Percentiles rank a stretch among this genome's conserved stretches.
Evolutionary conservation across 1,140 invertebrate species (phyloP).

Genomic region (Zaprionus nigranus): DNA sequence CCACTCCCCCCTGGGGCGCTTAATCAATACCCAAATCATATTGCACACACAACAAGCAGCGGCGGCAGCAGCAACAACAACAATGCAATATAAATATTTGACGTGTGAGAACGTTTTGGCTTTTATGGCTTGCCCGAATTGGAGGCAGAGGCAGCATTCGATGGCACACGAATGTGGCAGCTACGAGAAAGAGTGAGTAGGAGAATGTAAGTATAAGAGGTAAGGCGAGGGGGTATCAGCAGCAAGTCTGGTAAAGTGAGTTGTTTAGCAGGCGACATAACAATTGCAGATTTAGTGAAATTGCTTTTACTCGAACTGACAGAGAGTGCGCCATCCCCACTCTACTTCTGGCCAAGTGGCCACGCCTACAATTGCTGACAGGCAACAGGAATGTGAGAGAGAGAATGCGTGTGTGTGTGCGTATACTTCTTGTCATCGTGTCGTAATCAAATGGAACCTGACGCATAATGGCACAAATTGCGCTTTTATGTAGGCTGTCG

Average conservation of each 20-base stretch:
- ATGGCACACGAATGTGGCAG: constrained; percentile 8
- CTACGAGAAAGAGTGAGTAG: not conserved
- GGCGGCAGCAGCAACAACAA: constrained; percentile 13
- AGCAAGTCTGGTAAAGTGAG: constrained; percentile 55
- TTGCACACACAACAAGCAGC: constrained; percentile 26
- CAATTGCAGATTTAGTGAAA: constrained; percentile 83
- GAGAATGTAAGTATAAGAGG: no score
- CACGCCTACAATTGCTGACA: constrained; percentile 20
- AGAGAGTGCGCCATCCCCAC: not conserved
- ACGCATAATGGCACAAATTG: constrained; percentile 79
- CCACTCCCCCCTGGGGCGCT: constrained; percentile 47
- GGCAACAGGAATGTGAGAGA: constrained; percentile 37
- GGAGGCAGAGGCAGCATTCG: constrained; percentile 11
- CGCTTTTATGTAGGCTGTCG: constrained; percentile 80
- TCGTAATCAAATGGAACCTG: constrained; percentile 81
- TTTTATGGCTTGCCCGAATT: constrained; percentile 53
- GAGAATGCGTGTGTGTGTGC: constrained; percentile 6
- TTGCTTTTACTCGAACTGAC: constrained; percentile 72
- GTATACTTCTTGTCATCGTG: constrained; percentile 65
- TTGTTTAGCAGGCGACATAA: constrained; percentile 81
- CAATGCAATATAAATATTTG: constrained; percentile 79
- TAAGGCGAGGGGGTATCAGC: not conserved
- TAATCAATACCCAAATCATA: constrained; percentile 78
- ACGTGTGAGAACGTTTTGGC: constrained; percentile 76
- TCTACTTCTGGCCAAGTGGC: constrained; percentile 13